These are phyloP conservation scores for Oreocharis arfaki DNA, from an alignment of 2,113 vertebrate species.

Conservation along the genomic window DNA sequence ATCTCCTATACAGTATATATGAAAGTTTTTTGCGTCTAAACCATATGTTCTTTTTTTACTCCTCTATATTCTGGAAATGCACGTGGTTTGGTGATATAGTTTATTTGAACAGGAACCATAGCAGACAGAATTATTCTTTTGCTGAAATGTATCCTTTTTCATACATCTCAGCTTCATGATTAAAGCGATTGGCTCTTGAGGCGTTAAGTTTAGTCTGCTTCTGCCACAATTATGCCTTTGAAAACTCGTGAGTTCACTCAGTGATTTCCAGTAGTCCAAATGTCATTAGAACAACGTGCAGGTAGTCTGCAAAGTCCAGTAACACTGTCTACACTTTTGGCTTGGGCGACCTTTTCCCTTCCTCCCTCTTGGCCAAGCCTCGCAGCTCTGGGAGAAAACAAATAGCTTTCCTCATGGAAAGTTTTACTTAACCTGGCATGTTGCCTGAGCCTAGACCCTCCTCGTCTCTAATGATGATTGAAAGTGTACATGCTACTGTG, in stretches of 20 bases:
- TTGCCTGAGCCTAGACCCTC: conserved; percentile 78
- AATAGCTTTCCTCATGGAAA: conserved; percentile 90
- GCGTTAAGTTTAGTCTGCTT: conserved; percentile 66
- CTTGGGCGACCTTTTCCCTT: background rate
- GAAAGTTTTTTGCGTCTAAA: conserved; percentile 42
- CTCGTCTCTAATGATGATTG: conserved; percentile 82
- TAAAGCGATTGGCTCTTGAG: conserved; percentile 44
- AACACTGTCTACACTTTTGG: conserved; percentile 61
- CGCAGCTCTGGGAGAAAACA: conserved; percentile 69
- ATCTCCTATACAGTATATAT: conserved; percentile 59
- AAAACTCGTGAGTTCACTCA: conserved; percentile 31
- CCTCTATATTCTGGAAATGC: conserved; percentile 30
- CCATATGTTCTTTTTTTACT: conserved; percentile 51
- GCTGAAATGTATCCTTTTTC: conserved; percentile 67
- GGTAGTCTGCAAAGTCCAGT: conserved; percentile 65
- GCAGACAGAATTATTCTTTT: conserved; percentile 69
- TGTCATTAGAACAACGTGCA: conserved; percentile 70
- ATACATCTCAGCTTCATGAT: conserved; percentile 52
- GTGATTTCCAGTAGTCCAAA: conserved; percentile 67
- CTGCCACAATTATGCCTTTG: conserved; percentile 62
- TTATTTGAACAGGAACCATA: conserved; percentile 70
- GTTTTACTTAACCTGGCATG: conserved; percentile 84
- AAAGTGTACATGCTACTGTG: conserved; percentile 74
- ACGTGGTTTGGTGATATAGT: conserved; percentile 65
- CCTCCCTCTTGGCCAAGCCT: conserved; percentile 34